A percentile compares a stretch with the other conserved stretches of the same genome.
Evolutionary conservation across 2,888 invertebrate species (phyloP).

Genomic region (Eupithecia inturbata): DNA sequence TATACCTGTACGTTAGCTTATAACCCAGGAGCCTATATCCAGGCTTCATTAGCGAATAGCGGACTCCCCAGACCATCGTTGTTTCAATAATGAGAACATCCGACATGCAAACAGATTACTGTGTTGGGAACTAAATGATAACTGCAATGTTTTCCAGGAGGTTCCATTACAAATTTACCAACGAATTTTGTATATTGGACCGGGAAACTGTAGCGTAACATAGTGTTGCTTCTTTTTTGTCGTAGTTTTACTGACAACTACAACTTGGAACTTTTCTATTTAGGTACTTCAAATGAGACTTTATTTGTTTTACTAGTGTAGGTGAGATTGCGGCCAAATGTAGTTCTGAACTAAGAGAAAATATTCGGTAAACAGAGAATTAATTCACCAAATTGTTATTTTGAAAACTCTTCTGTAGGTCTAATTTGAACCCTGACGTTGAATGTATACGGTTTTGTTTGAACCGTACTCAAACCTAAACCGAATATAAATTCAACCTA

Average conservation of each 20-base stretch:
- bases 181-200: slow-evolving; percentile 18
- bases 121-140: slow-evolving; percentile 27
- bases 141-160: slow-evolving; percentile 18
- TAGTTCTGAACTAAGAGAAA: no score
- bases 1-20: neutral
- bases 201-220: slow-evolving; percentile 5
- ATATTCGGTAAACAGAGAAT: no score
- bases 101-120: slow-evolving; percentile 23
- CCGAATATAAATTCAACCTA: slow-evolving; percentile 28
- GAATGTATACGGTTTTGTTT: neutral
- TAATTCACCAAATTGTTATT: no score
- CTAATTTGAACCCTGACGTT: no score
- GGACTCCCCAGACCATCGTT: slow-evolving; percentile 11
- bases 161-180: slow-evolving; percentile 23
- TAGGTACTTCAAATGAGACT: neutral
- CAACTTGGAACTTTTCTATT: neutral
- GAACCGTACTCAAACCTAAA: slow-evolving; percentile 12
- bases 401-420: no score
- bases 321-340: no score
- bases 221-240: neutral
- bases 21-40: neutral
- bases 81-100: slow-evolving; percentile 22
- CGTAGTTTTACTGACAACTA: neutral
- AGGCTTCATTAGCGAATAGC: neutral
- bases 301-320: no score